Evolutionary conservation across 2,888 invertebrate species (phyloP).

Genomic region (Catotricha subobsoleta): DNA sequence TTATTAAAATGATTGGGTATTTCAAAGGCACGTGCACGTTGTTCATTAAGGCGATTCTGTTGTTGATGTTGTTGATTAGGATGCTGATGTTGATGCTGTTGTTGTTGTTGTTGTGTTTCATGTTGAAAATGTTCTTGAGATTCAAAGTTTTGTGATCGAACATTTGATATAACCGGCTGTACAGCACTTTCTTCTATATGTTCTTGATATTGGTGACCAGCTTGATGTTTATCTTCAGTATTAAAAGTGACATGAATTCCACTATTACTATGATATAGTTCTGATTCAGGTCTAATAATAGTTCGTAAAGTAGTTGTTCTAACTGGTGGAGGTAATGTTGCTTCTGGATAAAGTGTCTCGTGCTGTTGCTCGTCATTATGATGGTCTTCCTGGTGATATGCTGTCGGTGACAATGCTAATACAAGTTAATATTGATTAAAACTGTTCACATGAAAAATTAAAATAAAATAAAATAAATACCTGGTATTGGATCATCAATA

Average conservation of each 20-base stretch:
- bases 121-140: not conserved
- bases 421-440: not conserved
- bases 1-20: not conserved
- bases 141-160: not conserved
- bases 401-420: conserved; percentile 49
- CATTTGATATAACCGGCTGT: conserved; percentile 37
- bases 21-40: conserved; percentile 1
- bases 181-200: conserved; percentile 44
- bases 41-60: conserved; percentile 2
- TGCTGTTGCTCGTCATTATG: conserved; percentile 29
- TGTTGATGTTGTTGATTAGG: conserved; percentile 7
- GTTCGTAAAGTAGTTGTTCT: conserved; percentile 64
- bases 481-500: conserved; percentile 59
- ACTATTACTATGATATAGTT: conserved; percentile 61
- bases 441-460: not conserved
- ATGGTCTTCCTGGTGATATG: conserved; percentile 42
- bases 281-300: conserved; percentile 72
- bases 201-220: conserved; percentile 32
- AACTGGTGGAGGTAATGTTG: conserved; percentile 36
- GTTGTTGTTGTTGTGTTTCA: conserved; percentile 11
- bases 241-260: conserved; percentile 72
- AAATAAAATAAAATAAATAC: not conserved
- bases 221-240: conserved; percentile 33
- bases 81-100: not conserved
- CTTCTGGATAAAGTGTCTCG: conserved; percentile 27